Percentiles rank a stretch among this genome's conserved stretches.
Conservation (phyloP, 1,140 invertebrate species). For the Prorops nasuta region DNA sequence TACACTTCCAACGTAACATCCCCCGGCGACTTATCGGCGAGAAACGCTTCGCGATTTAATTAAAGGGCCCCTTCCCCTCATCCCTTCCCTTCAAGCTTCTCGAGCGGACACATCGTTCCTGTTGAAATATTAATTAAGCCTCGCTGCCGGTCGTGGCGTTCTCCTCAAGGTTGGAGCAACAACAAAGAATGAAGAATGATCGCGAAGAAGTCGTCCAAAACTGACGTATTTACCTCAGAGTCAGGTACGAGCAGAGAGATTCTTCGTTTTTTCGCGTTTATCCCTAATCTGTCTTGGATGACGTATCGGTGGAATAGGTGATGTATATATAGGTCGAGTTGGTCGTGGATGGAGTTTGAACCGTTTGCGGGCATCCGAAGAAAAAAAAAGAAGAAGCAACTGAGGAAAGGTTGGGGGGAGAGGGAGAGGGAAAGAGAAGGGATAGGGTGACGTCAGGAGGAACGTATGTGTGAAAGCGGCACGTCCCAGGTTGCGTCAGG, state of each 20-base stretch:
- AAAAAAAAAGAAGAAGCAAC: too few relatives aligned
- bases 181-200: background rate
- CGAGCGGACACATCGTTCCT: too few relatives aligned
- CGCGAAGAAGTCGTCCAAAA: background rate
- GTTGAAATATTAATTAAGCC: constrained; percentile 3
- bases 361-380: too few relatives aligned
- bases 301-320: too few relatives aligned
- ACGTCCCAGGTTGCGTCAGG: constrained; percentile 36
- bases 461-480: constrained; percentile 24
- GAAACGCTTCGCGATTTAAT: background rate
- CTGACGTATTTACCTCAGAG: too few relatives aligned
- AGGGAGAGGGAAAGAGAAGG: constrained; percentile 1
- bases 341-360: too few relatives aligned
- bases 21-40: background rate
- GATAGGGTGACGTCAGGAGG: constrained; percentile 30
- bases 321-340: too few relatives aligned
- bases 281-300: too few relatives aligned
- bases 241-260: too few relatives aligned
- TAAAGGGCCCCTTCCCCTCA: too few relatives aligned
- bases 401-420: background rate
- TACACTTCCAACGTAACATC: background rate
- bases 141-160: background rate
- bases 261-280: too few relatives aligned
- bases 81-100: too few relatives aligned
- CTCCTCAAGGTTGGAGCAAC: background rate